Conservation (phyloP, 1,140 invertebrate species). For the Littorina saxatilis region DNA sequence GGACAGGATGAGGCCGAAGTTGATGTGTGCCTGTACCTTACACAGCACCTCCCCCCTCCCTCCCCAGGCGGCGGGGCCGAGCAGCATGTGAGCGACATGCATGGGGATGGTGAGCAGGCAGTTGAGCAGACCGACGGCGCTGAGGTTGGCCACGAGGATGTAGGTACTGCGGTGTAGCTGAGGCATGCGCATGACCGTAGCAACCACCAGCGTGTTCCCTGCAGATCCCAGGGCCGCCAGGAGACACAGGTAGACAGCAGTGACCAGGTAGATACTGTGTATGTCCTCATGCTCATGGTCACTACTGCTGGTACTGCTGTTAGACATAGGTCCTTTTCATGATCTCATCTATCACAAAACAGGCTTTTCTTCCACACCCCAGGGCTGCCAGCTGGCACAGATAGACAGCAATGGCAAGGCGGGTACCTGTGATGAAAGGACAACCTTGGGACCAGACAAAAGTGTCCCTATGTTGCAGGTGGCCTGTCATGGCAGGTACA, state of each 20-base stretch:
- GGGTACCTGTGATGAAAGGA: background rate
- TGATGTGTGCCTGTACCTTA: slow-evolving; percentile 27
- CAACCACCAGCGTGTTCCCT: slow-evolving; percentile 29
- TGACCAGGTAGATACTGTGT: background rate
- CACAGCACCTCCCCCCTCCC: background rate
- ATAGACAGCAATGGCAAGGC: background rate
- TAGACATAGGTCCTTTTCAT: too few relatives aligned
- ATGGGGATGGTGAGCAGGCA: slow-evolving; percentile 23
- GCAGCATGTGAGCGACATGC: slow-evolving; percentile 22
- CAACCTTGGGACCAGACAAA: too few relatives aligned
- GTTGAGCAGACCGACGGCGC: slow-evolving; percentile 26
- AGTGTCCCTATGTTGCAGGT: too few relatives aligned
- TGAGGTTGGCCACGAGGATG: slow-evolving; percentile 32
- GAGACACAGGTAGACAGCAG: slow-evolving; percentile 22
- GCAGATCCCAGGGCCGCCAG: slow-evolving; percentile 14
- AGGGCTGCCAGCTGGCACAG: background rate
- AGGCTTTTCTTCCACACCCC: background rate
- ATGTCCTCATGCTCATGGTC: background rate
- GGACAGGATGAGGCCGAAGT: slow-evolving; percentile 26
- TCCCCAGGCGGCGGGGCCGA: background rate
- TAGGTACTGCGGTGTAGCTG: slow-evolving; percentile 29
- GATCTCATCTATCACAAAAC: background rate
- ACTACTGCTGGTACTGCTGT: background rate
- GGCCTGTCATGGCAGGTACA: too few relatives aligned
- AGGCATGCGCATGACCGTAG: background rate